A percentile compares a stretch with the other conserved stretches of the same genome.
Evolutionary conservation across 2,797 vertebrate species (phyloP).

Genomic region (Tapirus indicus): DNA sequence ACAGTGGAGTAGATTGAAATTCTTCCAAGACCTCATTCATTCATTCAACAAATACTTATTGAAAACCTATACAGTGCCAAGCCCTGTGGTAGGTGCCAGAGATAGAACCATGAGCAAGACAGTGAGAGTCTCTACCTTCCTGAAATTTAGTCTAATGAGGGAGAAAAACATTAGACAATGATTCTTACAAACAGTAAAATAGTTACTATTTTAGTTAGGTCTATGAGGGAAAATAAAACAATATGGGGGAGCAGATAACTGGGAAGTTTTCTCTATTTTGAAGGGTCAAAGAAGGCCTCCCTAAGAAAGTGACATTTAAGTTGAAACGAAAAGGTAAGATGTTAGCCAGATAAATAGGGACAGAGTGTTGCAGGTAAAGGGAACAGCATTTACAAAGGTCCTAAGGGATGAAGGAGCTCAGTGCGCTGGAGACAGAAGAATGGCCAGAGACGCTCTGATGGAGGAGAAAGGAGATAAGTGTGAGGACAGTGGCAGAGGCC

Average conservation of each 20-base stretch:
- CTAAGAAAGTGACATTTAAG: neutral
- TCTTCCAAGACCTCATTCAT: neutral
- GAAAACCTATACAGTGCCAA: neutral
- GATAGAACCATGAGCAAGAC: neutral
- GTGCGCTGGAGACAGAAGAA: neutral
- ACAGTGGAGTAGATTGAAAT: neutral
- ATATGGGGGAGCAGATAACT: neutral
- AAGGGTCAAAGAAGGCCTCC: neutral
- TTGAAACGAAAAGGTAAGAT: neutral
- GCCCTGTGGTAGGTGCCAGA: neutral
- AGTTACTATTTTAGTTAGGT: neutral
- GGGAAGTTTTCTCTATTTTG: neutral
- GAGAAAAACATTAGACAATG: neutral
- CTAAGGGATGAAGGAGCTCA: neutral
- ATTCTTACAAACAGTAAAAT: slow-evolving; percentile 11
- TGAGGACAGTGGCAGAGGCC: neutral
- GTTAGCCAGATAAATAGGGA: neutral
- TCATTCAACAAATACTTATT: neutral
- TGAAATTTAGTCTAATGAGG: neutral
- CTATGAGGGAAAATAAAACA: neutral
- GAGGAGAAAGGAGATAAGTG: neutral
- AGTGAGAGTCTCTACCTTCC: neutral
- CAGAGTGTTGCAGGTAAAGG: neutral
- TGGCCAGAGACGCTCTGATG: neutral
- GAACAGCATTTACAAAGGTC: neutral